Evolutionary conservation across 2,797 vertebrate genomes (phyloP).

Genomic region (Pseudochirops corinnae): DNA sequence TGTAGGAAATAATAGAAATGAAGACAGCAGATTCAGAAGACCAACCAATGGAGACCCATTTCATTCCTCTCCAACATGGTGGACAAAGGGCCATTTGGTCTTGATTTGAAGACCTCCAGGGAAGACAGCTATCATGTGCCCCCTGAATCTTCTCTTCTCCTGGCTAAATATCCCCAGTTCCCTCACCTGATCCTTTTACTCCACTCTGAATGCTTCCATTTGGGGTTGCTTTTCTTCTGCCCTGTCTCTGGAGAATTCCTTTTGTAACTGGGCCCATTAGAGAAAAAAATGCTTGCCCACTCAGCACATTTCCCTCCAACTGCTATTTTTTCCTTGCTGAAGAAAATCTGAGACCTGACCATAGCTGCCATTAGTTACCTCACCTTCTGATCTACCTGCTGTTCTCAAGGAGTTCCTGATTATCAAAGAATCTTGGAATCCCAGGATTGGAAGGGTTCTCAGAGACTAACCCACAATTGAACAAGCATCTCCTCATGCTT

Average conservation of each 20-base stretch:
- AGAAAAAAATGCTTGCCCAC: background rate
- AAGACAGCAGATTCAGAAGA: background rate
- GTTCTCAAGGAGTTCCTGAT: background rate
- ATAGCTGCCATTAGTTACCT: background rate
- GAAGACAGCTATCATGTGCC: background rate
- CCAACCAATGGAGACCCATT: background rate
- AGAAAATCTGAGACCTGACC: background rate
- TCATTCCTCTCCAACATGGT: background rate
- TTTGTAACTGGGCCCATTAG: background rate
- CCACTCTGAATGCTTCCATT: background rate
- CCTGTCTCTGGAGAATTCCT: background rate
- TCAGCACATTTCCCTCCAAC: background rate
- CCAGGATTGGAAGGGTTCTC: background rate
- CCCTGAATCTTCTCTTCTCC: background rate
- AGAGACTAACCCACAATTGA: background rate
- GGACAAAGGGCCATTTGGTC: background rate
- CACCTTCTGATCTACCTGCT: background rate
- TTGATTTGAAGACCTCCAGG: background rate
- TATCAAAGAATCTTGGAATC: background rate
- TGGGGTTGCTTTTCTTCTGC: background rate
- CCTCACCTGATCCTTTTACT: background rate
- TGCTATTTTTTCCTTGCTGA: background rate
- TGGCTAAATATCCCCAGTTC: background rate
- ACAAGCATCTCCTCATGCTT: background rate
- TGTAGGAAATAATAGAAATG: background rate